Evolutionary conservation across 2,888 invertebrate genomes (phyloP).

Genomic region (Auanema sp.): DNA sequence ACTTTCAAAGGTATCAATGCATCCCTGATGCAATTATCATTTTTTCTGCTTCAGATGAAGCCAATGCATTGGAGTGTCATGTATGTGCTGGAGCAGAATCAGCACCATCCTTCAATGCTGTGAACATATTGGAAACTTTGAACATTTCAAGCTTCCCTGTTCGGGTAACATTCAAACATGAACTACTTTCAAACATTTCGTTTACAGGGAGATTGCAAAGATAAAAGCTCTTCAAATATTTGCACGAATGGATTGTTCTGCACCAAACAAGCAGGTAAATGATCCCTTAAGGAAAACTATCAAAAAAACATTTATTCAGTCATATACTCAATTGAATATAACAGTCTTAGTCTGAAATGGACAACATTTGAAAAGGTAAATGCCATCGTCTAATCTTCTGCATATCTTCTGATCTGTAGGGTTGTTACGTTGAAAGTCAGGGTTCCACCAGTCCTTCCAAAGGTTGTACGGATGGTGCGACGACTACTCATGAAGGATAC

Average conservation of each 20-base stretch:
- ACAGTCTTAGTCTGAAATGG: background rate
- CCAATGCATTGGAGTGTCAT: no score
- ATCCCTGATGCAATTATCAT: no score
- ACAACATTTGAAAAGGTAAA: slow-evolving; percentile 1
- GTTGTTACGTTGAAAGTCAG: background rate
- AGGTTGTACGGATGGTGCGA: background rate
- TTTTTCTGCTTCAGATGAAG: no score
- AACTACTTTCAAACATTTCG: no score
- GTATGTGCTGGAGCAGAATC: no score
- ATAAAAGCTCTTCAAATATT: slow-evolving; percentile 18
- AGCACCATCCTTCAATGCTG: no score
- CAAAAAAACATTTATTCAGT: slow-evolving; percentile 3
- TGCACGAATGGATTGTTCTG: slow-evolving; percentile 23
- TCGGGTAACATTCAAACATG: no score
- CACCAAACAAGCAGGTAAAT: slow-evolving; percentile 23
- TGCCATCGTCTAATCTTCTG: background rate
- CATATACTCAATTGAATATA: background rate
- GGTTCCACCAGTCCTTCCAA: background rate
- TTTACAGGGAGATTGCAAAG: slow-evolving; percentile 21
- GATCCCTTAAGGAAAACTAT: background rate
- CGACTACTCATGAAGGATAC: background rate
- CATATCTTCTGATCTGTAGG: background rate
- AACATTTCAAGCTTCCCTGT: no score
- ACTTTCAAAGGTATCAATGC: no score
- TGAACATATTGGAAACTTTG: no score